Conservation (phyloP, 2,113 vertebrate species). For the Eclectus roratus region DNA sequence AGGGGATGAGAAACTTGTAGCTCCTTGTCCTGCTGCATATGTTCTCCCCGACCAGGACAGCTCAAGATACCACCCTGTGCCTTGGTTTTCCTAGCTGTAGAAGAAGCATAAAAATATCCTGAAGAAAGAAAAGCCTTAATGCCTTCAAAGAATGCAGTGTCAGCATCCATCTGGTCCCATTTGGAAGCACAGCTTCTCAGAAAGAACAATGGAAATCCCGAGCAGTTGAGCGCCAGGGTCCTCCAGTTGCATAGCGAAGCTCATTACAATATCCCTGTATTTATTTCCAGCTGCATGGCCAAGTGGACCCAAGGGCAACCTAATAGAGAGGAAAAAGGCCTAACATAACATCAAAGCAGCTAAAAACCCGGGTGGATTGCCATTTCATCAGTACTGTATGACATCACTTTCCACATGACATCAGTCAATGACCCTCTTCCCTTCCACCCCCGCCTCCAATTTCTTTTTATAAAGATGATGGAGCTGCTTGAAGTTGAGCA, state of each 20-base stretch:
- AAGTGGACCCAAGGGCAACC: conserved; percentile 25
- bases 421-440: conserved; percentile 18
- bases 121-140: background rate
- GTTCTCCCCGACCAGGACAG: background rate
- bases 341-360: conserved; percentile 41
- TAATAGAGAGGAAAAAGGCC: conserved; percentile 44
- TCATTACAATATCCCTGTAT: conserved; percentile 19
- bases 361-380: conserved; percentile 39
- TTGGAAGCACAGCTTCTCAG: background rate
- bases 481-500: conserved; percentile 67
- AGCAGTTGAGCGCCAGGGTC: background rate
- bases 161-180: conserved; percentile 23
- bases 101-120: background rate
- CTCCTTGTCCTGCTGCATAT: background rate
- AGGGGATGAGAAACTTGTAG: background rate
- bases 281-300: conserved; percentile 54
- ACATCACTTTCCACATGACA: conserved; percentile 71
- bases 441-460: conserved; percentile 23
- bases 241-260: conserved; percentile 23
- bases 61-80: background rate
- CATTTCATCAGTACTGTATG: conserved; percentile 59
- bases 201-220: conserved; percentile 48
- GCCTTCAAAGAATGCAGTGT: background rate
- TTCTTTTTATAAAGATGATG: conserved; percentile 64
- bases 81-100: background rate